Evolutionary conservation across 2,113 vertebrate species (phyloP), one percentile per base, ranked within the genome.

Genomic region (Pleuronectes platessa): DNA sequence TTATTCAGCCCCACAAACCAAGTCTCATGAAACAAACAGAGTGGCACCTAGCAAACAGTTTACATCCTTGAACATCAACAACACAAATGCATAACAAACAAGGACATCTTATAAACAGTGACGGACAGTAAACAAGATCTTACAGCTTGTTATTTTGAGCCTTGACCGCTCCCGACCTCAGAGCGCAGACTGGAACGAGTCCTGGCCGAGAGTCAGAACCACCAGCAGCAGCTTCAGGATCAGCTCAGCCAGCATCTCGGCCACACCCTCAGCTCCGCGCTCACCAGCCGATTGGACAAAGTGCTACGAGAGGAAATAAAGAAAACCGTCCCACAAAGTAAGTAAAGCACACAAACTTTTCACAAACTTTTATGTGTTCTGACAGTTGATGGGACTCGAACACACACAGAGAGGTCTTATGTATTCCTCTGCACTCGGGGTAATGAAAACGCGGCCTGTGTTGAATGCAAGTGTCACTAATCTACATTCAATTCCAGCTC

Each of bases 301-400:
- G 95, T 96, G 24, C 47, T 99, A 7, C 95, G 98, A 0, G 98
- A 99, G 0, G 98, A 99, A 83, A 96, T 99, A 92, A 99, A 98
- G 93, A 99, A 97, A 90, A 95, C 94, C 0, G 89, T 99, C n/a
- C 96, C 98, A 14, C 96, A 94, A n/a, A 96, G 98, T 99, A 93
- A 96, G 97, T 18, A 90, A 67, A 8, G 5, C 26, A 2, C 17
- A 12, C 31, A 54, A 7, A 15, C 47, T 2, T 21, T 21, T n/a
- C 13, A 35, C 35, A 37, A 37, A 37, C 35, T 37, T 37, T 10
- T 37, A 3, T 47, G 12, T 47, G 3, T 47, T 47, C 45, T 14
- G 31, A 31, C 45, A 13, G 15, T 18, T 49, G 47, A 49, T 3
- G 5, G 17, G 23, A 26, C 24, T 20, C 24, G 10, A 20, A n/a